phyloP scores from a whole-genome alignment of 1,140 invertebrate genomes.

The Brachionus calyciflorus region DNA sequence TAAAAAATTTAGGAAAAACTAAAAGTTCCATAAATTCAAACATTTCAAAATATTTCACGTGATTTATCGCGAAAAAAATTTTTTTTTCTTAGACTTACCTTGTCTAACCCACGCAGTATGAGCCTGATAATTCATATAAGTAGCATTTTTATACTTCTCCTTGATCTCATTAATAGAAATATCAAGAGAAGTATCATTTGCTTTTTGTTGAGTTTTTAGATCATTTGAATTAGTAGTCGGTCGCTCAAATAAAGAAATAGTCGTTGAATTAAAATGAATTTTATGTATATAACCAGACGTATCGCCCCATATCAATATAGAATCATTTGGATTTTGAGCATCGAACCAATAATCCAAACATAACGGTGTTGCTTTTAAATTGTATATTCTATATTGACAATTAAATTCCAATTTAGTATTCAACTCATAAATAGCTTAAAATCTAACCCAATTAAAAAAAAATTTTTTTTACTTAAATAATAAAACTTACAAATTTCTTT shows the following conservation, averaged over 20 bases:
- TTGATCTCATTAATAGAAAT: constrained; percentile 53
- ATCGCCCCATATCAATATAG: constrained; percentile 59
- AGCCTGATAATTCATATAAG: constrained; percentile 53
- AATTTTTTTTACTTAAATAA: neutral
- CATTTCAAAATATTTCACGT: too few relatives aligned
- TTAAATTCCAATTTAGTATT: constrained; percentile 60
- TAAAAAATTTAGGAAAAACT: too few relatives aligned
- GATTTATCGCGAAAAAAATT: neutral
- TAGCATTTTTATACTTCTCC: constrained; percentile 56
- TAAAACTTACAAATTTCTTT: constrained; percentile 57
- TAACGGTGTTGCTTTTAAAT: constrained; percentile 55
- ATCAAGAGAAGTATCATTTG: constrained; percentile 53
- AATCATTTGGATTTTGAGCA: constrained; percentile 58
- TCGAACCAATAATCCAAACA: constrained; percentile 60
- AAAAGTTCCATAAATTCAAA: too few relatives aligned
- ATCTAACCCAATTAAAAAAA: too few relatives aligned
- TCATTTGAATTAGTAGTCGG: constrained; percentile 56
- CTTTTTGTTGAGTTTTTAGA: constrained; percentile 49
- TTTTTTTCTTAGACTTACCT: constrained; percentile 50
- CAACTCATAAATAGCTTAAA: constrained; percentile 60
- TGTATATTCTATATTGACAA: constrained; percentile 58
- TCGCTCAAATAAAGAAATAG: constrained; percentile 59
- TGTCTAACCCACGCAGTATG: constrained; percentile 58
- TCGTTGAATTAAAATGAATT: constrained; percentile 57
- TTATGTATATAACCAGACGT: constrained; percentile 56